Percentiles rank a stretch among this genome's conserved stretches.
Evolutionary conservation across 2,888 invertebrate species (phyloP).

Genomic region (Eupithecia tripunctaria): DNA sequence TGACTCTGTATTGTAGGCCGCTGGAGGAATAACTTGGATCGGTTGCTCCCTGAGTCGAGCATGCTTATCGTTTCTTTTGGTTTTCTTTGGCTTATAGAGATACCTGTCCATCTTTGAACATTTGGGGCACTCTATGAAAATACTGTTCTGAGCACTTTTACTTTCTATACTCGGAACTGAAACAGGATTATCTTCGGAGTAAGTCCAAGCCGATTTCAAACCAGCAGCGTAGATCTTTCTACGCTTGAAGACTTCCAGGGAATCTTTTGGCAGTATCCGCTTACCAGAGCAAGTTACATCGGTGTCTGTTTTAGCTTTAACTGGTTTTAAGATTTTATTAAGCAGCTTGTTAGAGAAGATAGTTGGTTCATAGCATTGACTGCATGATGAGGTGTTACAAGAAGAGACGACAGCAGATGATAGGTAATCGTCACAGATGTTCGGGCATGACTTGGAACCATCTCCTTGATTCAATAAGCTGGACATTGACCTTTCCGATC

Average conservation of each 20-base stretch:
- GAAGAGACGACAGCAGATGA: constrained; percentile 56
- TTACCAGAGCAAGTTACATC: constrained; percentile 30
- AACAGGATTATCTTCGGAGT: constrained; percentile 39
- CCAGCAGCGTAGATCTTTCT: constrained; percentile 63
- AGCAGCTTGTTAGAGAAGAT: constrained; percentile 45
- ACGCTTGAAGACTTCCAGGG: constrained; percentile 66
- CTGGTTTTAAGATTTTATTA: constrained; percentile 46
- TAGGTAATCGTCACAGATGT: constrained; percentile 63
- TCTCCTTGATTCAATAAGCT: constrained; percentile 55
- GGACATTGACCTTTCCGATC: constrained; percentile 54
- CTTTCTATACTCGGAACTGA: constrained; percentile 50
- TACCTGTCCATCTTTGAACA: constrained; percentile 43
- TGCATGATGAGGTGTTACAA: constrained; percentile 52
- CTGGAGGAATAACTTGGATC: background rate
- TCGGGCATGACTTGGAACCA: constrained; percentile 64
- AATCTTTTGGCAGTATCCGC: constrained; percentile 68
- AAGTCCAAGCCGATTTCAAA: constrained; percentile 59
- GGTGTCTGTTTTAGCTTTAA: constrained; percentile 41
- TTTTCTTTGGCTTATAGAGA: background rate
- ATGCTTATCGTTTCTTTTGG: constrained; percentile 2
- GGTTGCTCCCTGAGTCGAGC: constrained; percentile 7
- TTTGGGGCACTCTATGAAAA: constrained; percentile 12
- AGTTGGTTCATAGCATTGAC: constrained; percentile 45
- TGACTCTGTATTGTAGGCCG: background rate
- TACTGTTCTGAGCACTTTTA: constrained; percentile 45